These are phyloP conservation scores for Drosophila watanabei DNA, from an alignment of 1,140 invertebrate genomes.

Conservation along the genomic window DNA sequence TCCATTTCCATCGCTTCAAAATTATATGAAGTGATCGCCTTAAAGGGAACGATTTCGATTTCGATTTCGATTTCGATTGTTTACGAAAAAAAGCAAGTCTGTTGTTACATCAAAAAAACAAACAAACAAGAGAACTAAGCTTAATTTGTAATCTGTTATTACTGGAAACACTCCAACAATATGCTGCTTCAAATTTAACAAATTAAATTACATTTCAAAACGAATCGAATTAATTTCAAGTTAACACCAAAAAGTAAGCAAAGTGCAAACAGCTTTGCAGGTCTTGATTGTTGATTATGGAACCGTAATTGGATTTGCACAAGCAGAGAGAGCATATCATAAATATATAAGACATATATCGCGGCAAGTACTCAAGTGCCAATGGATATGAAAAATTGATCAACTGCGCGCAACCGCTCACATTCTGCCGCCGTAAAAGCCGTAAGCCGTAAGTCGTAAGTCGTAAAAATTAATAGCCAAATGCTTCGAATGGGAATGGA, in stretches of 20 bases:
- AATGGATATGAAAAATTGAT: conserved; percentile 53
- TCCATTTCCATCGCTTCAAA: background rate
- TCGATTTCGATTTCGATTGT: background rate
- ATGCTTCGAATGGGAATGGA: conserved; percentile 19
- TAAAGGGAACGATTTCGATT: background rate
- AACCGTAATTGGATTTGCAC: conserved; percentile 44
- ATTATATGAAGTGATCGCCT: background rate
- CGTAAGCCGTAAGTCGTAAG: conserved; percentile 42
- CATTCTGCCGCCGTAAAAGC: conserved; percentile 21
- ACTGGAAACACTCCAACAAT: background rate
- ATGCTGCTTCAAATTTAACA: too few species aligned
- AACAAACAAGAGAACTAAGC: background rate
- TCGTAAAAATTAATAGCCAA: conserved; percentile 57
- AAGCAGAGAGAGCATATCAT: background rate
- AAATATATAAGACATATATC: conserved; percentile 22
- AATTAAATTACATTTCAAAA: too few species aligned
- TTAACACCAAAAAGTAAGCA: background rate
- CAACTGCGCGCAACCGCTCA: conserved; percentile 16
- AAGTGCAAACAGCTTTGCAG: conserved; percentile 8
- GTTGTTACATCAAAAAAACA: background rate
- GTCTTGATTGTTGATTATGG: conserved; percentile 31
- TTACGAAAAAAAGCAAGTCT: background rate
- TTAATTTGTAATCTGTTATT: background rate
- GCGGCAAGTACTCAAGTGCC: conserved; percentile 31
- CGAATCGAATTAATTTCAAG: too few species aligned